A percentile compares a stretch with the other conserved stretches of the same genome.
Evolutionary conservation across 2,113 vertebrate genomes (phyloP).

Genomic region (Engystomops pustulosus): DNA sequence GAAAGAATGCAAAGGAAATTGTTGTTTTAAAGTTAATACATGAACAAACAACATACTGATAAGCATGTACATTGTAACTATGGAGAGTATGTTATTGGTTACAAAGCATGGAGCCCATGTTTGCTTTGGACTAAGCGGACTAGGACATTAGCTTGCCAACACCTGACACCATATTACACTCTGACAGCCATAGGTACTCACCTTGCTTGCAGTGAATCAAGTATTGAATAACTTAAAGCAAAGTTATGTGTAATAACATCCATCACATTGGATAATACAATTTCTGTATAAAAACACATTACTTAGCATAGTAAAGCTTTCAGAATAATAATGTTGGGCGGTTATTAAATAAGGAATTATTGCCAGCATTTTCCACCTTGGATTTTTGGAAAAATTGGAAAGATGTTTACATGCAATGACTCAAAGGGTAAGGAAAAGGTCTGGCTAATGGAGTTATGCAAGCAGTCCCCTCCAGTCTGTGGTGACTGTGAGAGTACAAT

Average conservation of each 20-base stretch:
- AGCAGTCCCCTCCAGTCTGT: background rate
- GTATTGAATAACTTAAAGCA: background rate
- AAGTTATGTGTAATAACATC: background rate
- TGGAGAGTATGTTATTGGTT: constrained; percentile 56
- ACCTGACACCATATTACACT: background rate
- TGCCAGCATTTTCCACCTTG: too few relatives aligned
- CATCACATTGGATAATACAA: background rate
- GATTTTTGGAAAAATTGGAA: background rate
- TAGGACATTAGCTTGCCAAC: constrained; percentile 6
- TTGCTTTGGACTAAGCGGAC: constrained; percentile 38
- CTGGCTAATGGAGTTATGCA: background rate
- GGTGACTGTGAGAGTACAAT: background rate
- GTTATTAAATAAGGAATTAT: too few relatives aligned
- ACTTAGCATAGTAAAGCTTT: too few relatives aligned
- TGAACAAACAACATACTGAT: constrained; percentile 37
- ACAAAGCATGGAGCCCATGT: constrained; percentile 38
- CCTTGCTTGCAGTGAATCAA: background rate
- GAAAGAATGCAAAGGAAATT: constrained; percentile 44
- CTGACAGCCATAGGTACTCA: background rate
- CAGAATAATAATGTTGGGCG: too few relatives aligned
- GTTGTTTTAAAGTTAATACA: constrained; percentile 34
- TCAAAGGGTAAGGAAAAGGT: background rate
- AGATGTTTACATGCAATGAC: background rate
- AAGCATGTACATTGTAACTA: constrained; percentile 46
- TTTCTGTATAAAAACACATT: background rate